phyloP scores from a whole-genome alignment of 2,113 vertebrate species.

The Hydropotes inermis region DNA sequence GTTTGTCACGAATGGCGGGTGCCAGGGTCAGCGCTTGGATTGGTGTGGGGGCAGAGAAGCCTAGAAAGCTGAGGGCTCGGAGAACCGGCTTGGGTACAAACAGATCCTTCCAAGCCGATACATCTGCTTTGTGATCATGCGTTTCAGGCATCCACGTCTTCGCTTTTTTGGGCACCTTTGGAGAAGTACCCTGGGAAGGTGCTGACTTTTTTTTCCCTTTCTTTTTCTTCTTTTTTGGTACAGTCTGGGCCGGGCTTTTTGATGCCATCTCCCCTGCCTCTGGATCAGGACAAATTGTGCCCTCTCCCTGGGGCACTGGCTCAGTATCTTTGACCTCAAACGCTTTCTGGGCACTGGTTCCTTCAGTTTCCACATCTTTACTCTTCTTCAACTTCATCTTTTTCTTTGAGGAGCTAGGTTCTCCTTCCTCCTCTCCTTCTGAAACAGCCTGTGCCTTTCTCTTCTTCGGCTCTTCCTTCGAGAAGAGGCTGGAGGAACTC shows the following conservation, averaged over 20 bases:
- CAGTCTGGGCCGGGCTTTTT: background rate
- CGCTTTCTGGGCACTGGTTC: background rate
- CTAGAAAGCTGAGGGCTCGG: constrained; percentile 89
- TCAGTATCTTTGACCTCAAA: background rate
- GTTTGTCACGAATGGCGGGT: constrained; percentile 92
- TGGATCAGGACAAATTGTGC: background rate
- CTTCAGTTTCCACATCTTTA: constrained; percentile 52
- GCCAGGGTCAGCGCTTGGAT: constrained; percentile 93
- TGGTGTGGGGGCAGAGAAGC: constrained; percentile 92
- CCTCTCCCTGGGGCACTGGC: background rate
- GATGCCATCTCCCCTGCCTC: background rate
- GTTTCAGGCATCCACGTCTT: constrained; percentile 89
- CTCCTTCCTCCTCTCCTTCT: constrained; percentile 38
- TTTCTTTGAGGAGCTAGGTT: constrained; percentile 58
- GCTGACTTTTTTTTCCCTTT: constrained; percentile 60
- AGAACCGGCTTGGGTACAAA: constrained; percentile 91
- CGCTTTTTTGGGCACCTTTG: constrained; percentile 76
- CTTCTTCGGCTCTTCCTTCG: constrained; percentile 74
- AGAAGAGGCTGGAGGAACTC: constrained; percentile 60
- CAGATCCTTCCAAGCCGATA: constrained; percentile 93
- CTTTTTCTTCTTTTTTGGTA: constrained; percentile 80
- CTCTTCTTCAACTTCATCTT: constrained; percentile 75
- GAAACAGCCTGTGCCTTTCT: constrained; percentile 80
- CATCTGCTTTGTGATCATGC: constrained; percentile 80
- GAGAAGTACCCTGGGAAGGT: constrained; percentile 50